phyloP scores from a whole-genome alignment of 2,888 invertebrate genomes.

The Folsomia manolachei region DNA sequence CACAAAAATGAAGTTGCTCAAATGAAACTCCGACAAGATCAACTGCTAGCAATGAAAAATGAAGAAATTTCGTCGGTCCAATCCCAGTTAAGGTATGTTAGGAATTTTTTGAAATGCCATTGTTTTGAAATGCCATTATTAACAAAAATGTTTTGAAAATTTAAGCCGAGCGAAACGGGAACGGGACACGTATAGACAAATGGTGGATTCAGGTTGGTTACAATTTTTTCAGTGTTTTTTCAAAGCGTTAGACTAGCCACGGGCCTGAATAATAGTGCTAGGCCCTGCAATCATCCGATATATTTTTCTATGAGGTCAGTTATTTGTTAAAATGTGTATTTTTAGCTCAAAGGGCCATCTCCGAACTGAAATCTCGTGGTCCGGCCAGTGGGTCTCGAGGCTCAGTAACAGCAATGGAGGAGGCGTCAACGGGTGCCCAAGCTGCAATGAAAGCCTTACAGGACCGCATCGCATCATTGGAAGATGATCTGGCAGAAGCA shows the following conservation, averaged over 20 bases:
- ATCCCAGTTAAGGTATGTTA: constrained; percentile 70
- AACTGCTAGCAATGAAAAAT: constrained; percentile 73
- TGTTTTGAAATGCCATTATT: no score
- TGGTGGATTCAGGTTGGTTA: constrained; percentile 81
- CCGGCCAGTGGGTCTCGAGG: constrained; percentile 55
- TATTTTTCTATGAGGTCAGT: no score
- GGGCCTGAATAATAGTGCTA: no score
- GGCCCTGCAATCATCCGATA: no score
- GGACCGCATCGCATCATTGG: constrained; percentile 78
- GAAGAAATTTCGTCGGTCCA: constrained; percentile 80
- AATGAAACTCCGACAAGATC: constrained; percentile 79
- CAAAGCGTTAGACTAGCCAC: no score
- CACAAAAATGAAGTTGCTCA: constrained; percentile 76
- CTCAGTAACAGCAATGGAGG: constrained; percentile 64
- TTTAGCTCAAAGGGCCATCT: constrained; percentile 80
- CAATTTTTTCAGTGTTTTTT: no score
- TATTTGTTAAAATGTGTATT: no score
- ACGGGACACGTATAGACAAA: constrained; percentile 82
- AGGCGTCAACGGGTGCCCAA: constrained; percentile 61
- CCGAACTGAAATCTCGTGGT: constrained; percentile 64
- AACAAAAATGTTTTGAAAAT: no score
- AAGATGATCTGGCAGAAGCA: constrained; percentile 83
- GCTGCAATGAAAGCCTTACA: constrained; percentile 63
- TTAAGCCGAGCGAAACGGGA: constrained; percentile 80
- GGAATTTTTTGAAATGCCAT: no score